Base-by-base conservation (phyloP, 2,888 invertebrate species). In the Sarcophaga subvicina region DNA sequence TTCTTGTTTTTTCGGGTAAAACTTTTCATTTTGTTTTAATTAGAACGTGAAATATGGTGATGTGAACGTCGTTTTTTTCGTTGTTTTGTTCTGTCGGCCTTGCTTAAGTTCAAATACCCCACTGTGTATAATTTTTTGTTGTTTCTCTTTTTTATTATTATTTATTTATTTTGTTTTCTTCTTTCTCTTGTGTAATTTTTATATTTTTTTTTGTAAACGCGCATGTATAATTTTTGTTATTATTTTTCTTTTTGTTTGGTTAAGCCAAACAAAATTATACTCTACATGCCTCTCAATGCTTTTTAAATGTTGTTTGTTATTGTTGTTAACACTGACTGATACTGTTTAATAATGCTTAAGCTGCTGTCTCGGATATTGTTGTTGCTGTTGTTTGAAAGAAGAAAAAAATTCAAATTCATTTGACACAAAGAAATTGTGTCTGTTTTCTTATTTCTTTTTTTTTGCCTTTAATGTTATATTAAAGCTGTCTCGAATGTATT, bases 21-120 rank as follows among this genome's bases (percentile, higher is more conserved):
- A 78, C 81, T 85, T 85, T 78, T 84, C 78, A 82, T 84, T 87
- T 84, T 81, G 76, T 84, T 87, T 84, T 79, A 87, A 87, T 87
- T 87, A 82, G 84, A 87, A 84, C 81, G 81, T 87, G 84, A 87
- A 84, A 87, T 37, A 37, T 84, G 84, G 62, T 77, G 83, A 78
- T 77, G 45, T 77, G 45, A 71, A 11, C 3, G 10, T 17, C n/a
- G 62, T 62, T 47, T 71, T 71, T 80, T 12, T 27, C 11, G 14
- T 3, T 72, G 10, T 72, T 27, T 71, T 64, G 27, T 83, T 79
- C 71, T 54, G 71, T 84, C 81, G 87, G 87, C 87, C 87, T 87
- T 87, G 87, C 87, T 82, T 84, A 81, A 82, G 87, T 87, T 87
- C 87, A 87, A 82, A 82, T 79, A 82, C 87, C 87, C 79, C 87